Evolutionary conservation across 2,797 vertebrate species (phyloP).

Genomic region (Sardinella longiceps): DNA sequence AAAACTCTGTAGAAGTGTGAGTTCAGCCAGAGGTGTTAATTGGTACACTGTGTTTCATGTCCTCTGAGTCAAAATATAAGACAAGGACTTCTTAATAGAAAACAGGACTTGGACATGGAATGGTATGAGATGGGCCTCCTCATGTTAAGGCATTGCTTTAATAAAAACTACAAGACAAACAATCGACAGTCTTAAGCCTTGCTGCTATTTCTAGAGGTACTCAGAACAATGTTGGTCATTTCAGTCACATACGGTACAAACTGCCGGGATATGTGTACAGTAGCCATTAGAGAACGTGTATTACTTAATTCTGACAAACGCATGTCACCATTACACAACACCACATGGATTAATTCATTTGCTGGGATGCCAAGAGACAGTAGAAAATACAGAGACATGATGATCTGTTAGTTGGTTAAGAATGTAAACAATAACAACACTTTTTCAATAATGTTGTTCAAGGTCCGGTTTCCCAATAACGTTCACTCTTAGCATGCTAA

Average conservation of each 20-base stretch:
- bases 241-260: conserved; percentile 45
- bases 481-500: too few species aligned
- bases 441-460: conserved; percentile 20
- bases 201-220: conserved; percentile 37
- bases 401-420: background rate
- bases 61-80: background rate
- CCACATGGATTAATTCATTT: conserved; percentile 50
- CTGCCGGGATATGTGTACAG: conserved; percentile 41
- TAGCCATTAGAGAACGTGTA: conserved; percentile 44
- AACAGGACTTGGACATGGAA: background rate
- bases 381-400: conserved; percentile 29
- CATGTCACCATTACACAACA: conserved; percentile 45
- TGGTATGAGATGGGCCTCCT: conserved; percentile 49
- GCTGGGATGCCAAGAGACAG: conserved; percentile 52
- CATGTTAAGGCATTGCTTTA: conserved; percentile 74
- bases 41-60: background rate
- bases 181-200: conserved; percentile 69
- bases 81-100: background rate
- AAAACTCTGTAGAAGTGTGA: background rate
- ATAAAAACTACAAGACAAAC: conserved; percentile 63
- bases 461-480: too few species aligned
- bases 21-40: background rate
- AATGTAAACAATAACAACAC: conserved; percentile 18
- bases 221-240: conserved; percentile 53
- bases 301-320: conserved; percentile 38